Conservation (phyloP, 2,113 vertebrate genomes). For the Gila orcuttii region DNA sequence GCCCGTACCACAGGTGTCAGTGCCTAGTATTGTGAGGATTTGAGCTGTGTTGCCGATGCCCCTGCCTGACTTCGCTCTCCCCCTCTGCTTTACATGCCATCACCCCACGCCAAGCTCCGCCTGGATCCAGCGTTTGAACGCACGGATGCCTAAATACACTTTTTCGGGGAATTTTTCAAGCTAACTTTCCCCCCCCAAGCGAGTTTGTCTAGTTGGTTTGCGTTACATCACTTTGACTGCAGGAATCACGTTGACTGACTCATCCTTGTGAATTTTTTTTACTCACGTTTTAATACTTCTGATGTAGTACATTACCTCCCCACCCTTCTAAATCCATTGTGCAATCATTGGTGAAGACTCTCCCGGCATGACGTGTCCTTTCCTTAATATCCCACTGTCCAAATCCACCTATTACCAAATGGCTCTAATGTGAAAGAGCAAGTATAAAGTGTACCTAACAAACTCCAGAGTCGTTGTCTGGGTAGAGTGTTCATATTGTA, state of each 20-base stretch:
- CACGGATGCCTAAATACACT: constrained; percentile 49
- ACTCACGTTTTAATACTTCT: constrained; percentile 35
- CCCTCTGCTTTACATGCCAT: constrained; percentile 24
- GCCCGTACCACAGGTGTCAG: constrained; percentile 36
- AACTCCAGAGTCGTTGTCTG: constrained; percentile 51
- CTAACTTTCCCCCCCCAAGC: constrained; percentile 8
- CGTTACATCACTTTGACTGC: constrained; percentile 39
- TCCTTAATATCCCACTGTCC: background rate
- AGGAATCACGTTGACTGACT: constrained; percentile 8
- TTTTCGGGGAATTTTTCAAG: constrained; percentile 28
- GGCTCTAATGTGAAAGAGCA: constrained; percentile 20
- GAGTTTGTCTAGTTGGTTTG: constrained; percentile 39
- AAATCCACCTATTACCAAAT: constrained; percentile 36
- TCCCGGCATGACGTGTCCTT: background rate
- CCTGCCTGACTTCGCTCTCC: constrained; percentile 28
- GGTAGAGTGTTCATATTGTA: constrained; percentile 67
- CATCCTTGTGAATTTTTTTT: background rate
- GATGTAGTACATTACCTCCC: constrained; percentile 21
- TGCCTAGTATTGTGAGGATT: constrained; percentile 47
- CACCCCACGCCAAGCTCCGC: constrained; percentile 14
- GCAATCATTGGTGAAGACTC: constrained; percentile 33
- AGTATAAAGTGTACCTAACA: constrained; percentile 46
- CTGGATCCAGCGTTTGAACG: constrained; percentile 36
- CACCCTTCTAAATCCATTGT: background rate
- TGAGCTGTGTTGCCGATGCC: constrained; percentile 53